Conservation (phyloP, 2,888 invertebrate species). For the Aphelenchoides bicaudatus region DNA sequence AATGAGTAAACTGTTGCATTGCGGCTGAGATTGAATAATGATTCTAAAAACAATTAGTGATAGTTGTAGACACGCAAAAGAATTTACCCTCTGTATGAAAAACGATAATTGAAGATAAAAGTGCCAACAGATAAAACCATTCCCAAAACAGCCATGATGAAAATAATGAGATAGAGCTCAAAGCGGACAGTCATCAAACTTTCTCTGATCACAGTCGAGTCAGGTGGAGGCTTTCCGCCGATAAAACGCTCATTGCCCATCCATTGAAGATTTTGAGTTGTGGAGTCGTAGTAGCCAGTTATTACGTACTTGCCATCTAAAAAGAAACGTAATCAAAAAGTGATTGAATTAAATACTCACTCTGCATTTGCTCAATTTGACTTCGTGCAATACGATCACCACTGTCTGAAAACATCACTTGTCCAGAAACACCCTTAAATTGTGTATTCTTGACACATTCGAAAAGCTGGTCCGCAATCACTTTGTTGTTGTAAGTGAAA, state of each 20-base stretch:
- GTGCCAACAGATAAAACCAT: constrained; percentile 79
- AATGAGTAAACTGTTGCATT: constrained; percentile 92
- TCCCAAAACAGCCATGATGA: constrained; percentile 81
- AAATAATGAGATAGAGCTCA: constrained; percentile 85
- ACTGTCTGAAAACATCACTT: constrained; percentile 88
- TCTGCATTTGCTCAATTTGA: constrained; percentile 89
- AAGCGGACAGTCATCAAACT: constrained; percentile 48
- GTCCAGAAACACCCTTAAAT: constrained; percentile 92
- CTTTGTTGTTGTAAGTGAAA: constrained; percentile 90
- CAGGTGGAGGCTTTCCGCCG: constrained; percentile 53
- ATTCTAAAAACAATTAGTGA: constrained; percentile 69
- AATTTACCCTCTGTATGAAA: constrained; percentile 80
- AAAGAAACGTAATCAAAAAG: constrained; percentile 24
- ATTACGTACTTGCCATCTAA: constrained; percentile 84
- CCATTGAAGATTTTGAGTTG: constrained; percentile 91
- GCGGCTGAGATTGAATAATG: constrained; percentile 91
- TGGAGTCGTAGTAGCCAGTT: constrained; percentile 91
- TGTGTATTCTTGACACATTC: constrained; percentile 96
- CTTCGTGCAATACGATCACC: constrained; percentile 97
- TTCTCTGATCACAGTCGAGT: constrained; percentile 50
- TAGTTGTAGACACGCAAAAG: neutral
- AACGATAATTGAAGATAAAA: constrained; percentile 85
- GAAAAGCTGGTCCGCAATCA: constrained; percentile 90
- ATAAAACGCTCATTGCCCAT: constrained; percentile 74
- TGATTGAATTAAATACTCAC: constrained; percentile 28